phyloP scores from a whole-genome alignment of 1,140 invertebrate genomes.

The Bicyclus anynana region DNA sequence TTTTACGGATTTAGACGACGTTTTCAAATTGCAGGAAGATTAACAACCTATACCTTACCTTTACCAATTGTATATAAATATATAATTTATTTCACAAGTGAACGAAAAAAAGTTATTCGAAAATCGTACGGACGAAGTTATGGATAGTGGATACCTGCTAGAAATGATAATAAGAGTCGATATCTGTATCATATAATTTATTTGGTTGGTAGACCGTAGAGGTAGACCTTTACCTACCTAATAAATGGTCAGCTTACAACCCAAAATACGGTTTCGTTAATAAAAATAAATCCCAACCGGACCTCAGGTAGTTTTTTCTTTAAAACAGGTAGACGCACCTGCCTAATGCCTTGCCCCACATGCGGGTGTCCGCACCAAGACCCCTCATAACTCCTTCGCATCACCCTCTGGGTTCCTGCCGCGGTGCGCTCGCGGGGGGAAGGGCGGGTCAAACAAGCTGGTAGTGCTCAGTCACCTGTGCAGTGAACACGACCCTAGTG shows the following conservation, averaged over 20 bases:
- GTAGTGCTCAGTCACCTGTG: conserved; percentile 1
- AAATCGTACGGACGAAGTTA: too few relatives aligned
- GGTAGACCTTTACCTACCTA: neutral
- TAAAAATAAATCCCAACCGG: neutral
- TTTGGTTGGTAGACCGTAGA: too few relatives aligned
- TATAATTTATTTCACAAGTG: too few relatives aligned
- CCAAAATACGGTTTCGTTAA: neutral
- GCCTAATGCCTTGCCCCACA: neutral
- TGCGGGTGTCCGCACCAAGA: neutral
- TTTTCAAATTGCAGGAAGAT: too few relatives aligned
- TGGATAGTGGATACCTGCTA: too few relatives aligned
- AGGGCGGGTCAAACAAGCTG: neutral
- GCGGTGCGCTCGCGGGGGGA: neutral
- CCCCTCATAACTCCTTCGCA: neutral
- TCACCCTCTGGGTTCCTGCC: neutral
- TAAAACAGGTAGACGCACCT: conserved; percentile 7
- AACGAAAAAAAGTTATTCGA: too few relatives aligned
- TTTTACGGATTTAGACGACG: too few relatives aligned
- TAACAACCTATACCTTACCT: too few relatives aligned
- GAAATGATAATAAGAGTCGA: too few relatives aligned
- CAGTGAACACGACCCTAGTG: neutral
- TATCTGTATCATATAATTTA: too few relatives aligned
- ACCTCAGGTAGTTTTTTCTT: neutral
- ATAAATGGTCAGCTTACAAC: neutral
- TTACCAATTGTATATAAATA: too few relatives aligned